Evolutionary conservation across 2,113 vertebrate species (phyloP), one percentile per base, ranked within the genome.

Genomic region (Pampusana beccarii): DNA sequence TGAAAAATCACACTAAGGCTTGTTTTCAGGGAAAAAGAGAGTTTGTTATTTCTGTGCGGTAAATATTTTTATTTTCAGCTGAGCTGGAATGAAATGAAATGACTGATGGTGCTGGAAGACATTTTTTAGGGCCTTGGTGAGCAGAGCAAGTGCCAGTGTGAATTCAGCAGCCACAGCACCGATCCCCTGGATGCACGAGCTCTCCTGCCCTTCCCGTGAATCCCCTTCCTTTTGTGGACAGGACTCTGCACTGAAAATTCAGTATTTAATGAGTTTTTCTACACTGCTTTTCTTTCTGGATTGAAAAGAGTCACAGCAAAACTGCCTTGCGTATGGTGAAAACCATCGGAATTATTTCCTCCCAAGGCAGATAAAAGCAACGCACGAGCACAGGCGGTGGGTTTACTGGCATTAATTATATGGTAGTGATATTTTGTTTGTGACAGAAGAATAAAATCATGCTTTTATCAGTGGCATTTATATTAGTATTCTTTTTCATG

Each of bases 371-470:
- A 91, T 87, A 85, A 96, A 91, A 85, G 40, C 86, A 62, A 33
- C 31, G 72, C 53, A 28, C 0, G 1, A 64, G 15, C 28, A 23
- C 56, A 92, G 83, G 53, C 84, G 44, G 38, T 17, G 70, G 85
- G 53, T 89, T 93, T 69, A 56, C 29, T 87, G 83, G 70, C 72
- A 44, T 89, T 96, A 95, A 87, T 95, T 87, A 87, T 15, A 84
- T 33, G 53, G 73, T 89, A 33, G 53, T 60, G 86, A 28, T 58
- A 19, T 48, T 92, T 70, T 79, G 77, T 91, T 57, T 91, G 73
- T 87, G 91, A 84, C 62, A 87, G 91, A 86, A 95, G 57, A 95
- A 74, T 82, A 40, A 86, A 95, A 44, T 91, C 57, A 72, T 1
- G 7, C 78, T 95, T 95, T 85, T 91, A 69, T 88, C 78, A 72